Evolutionary conservation across 2,113 vertebrate genomes (phyloP).

Genomic region (Lepus europaeus): DNA sequence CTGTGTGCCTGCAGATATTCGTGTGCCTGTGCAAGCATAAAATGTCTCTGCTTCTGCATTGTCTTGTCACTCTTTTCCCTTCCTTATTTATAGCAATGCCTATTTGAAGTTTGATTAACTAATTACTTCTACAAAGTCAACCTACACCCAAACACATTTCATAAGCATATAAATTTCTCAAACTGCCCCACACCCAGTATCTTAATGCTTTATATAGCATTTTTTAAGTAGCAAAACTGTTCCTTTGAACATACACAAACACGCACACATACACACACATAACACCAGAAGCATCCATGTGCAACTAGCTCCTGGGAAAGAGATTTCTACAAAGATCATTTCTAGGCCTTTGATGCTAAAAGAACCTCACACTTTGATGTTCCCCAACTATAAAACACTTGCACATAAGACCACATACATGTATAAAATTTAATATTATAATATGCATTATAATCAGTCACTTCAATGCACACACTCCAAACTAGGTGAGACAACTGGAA

Average conservation of each 20-base stretch:
- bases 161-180: conserved; percentile 78
- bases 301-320: not conserved
- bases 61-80: conserved; percentile 31
- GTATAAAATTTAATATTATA: not conserved
- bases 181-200: not conserved
- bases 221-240: conserved; percentile 47
- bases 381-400: conserved; percentile 18
- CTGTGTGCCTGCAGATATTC: not conserved
- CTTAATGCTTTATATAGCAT: not conserved
- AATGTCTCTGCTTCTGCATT: not conserved
- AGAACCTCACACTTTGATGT: not conserved
- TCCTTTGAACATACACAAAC: not conserved
- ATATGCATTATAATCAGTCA: not conserved
- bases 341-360: not conserved
- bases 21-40: not conserved
- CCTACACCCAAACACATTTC: conserved; percentile 51
- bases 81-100: conserved; percentile 12
- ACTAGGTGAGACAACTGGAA: not conserved
- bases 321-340: not conserved
- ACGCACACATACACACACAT: not conserved
- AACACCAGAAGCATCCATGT: not conserved
- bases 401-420: conserved; percentile 9
- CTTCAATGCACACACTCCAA: conserved; percentile 44
- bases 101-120: conserved; percentile 4
- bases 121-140: conserved; percentile 17